A percentile compares a stretch with the other conserved stretches of the same genome.
Conservation (phyloP, 1,140 invertebrate genomes). For the Cydia pomonella region DNA sequence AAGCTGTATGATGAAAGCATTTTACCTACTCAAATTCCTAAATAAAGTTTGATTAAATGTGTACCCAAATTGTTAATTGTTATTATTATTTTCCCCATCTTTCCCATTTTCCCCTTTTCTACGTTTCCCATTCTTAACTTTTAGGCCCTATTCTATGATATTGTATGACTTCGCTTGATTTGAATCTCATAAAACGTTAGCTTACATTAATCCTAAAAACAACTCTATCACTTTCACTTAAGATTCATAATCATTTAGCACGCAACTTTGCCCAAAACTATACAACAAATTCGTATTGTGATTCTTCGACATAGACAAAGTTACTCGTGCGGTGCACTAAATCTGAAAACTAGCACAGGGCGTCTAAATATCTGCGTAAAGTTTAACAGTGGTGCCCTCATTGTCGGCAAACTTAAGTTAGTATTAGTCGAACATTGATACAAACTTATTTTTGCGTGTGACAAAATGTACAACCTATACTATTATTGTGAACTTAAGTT, state of each 20-base stretch:
- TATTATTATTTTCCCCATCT: too few relatives aligned
- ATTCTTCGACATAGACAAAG: not conserved
- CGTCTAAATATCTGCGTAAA: not conserved
- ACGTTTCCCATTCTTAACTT: too few relatives aligned
- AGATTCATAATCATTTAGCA: not conserved
- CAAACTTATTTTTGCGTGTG: not conserved
- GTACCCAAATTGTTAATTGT: too few relatives aligned
- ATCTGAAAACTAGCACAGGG: not conserved
- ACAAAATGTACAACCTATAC: not conserved
- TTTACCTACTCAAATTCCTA: too few relatives aligned
- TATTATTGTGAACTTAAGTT: not conserved
- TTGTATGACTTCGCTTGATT: not conserved
- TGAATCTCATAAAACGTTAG: too few relatives aligned
- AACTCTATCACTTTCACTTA: not conserved
- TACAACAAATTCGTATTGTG: not conserved
- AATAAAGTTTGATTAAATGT: too few relatives aligned
- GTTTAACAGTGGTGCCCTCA: not conserved
- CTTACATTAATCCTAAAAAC: too few relatives aligned
- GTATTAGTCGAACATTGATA: not conserved
- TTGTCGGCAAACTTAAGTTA: not conserved
- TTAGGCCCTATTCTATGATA: not conserved
- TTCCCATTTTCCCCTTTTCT: too few relatives aligned
- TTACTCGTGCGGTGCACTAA: not conserved
- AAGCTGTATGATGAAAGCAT: too few relatives aligned
- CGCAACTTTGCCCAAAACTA: not conserved